Base-by-base conservation (phyloP, 2,888 invertebrate genomes). In the Spisula solida region DNA sequence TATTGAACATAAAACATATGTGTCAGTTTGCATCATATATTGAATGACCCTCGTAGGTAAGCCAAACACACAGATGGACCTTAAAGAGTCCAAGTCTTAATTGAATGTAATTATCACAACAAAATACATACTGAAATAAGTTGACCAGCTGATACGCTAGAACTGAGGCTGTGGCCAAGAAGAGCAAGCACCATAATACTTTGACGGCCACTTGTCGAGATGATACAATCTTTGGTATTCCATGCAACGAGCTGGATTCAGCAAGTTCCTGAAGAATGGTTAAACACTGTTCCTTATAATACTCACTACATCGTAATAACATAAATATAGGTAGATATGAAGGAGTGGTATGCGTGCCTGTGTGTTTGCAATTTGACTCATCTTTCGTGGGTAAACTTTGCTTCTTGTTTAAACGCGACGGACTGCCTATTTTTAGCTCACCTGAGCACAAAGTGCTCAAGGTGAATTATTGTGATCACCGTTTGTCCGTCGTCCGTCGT, bases 181-280 rank as follows among this genome's bases (percentile, higher is more conserved):
- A 83, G 0, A 94, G 66, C 0, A 92, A 4, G 14, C 87, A 56
- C 94, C 94, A 94, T 1, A 92, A 80, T 4, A 89, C 14, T 55
- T 90, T 87, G 4, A 88, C 82, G 4, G 88, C 86, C 29, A 82
- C 66, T n/a, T 89, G 84, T 66, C 86, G 83, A 18, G 89, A 85
- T 0, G 90, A 75, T 29, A 92, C 56, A 18, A 90, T 89, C 66
- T 87, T 90, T 14, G 90, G 87, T 29, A 92, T 78, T 6, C 92
- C 92, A 31, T 92, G 92, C 0, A 92, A 60, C 18, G 88, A 87
- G 31, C 90, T 85, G 20, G 88, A 86, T 55, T 92, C 92, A 6
- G 85, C 92, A 34, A 92, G 79, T n/a, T 86, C 86, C 82, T 82
- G 66, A 20, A 66, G 31, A n/a, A 51, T n/a, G n/a, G n/a, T n/a